phyloP scores from a whole-genome alignment of 1,140 invertebrate genomes.

The Aphaenogaster floridana region DNA sequence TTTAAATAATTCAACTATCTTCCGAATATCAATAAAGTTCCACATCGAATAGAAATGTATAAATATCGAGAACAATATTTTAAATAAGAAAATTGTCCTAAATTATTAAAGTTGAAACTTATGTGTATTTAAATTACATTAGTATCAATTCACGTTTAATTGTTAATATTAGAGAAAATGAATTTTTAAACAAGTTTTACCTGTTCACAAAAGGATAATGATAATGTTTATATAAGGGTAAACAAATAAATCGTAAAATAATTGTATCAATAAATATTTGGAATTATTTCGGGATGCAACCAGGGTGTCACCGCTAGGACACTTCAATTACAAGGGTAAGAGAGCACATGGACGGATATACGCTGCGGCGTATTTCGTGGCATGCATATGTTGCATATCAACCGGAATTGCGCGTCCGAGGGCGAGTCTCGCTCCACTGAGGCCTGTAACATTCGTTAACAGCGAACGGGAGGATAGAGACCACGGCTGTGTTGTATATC shows the following conservation, averaged over 20 bases:
- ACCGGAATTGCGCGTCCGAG: slow-evolving; percentile 49
- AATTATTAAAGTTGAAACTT: neutral
- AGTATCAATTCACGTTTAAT: neutral
- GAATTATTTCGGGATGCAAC: slow-evolving; percentile 3
- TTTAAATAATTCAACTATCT: slow-evolving; percentile 23
- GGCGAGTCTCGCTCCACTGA: slow-evolving; percentile 29
- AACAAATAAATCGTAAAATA: neutral
- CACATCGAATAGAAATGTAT: neutral
- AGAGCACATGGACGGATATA: slow-evolving; percentile 17
- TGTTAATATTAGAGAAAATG: neutral
- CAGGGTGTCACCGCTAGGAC: neutral
- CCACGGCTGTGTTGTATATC: slow-evolving; percentile 16
- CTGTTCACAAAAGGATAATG: neutral
- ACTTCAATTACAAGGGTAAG: slow-evolving; percentile 52
- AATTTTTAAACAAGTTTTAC: neutral
- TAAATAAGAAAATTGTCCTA: neutral
- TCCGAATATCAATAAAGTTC: neutral
- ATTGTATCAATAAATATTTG: neutral
- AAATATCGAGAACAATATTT: neutral
- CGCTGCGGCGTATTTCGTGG: slow-evolving; percentile 32
- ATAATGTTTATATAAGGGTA: neutral
- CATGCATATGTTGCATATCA: slow-evolving; percentile 54
- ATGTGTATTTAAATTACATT: neutral
- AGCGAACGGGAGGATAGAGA: slow-evolving; percentile 30
- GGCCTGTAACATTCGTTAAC: slow-evolving; percentile 52